Conservation (phyloP, 2,113 vertebrate genomes). For the Merops nubicus region DNA sequence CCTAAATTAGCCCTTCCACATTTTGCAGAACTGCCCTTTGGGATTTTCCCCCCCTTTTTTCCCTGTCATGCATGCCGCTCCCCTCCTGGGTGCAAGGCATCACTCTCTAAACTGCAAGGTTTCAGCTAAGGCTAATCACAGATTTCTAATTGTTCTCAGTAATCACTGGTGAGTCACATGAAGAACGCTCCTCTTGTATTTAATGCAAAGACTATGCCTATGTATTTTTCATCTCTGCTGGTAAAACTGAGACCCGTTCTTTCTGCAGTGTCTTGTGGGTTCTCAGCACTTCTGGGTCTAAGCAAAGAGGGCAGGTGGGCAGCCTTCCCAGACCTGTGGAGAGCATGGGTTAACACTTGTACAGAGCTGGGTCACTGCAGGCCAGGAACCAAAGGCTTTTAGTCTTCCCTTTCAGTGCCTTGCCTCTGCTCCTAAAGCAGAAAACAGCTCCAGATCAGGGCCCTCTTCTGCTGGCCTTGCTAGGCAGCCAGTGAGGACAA, state of each 20-base stretch:
- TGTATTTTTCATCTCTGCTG: background rate
- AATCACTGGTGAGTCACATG: conserved; percentile 36
- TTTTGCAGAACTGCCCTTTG: background rate
- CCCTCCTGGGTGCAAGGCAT: background rate
- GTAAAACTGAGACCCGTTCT: background rate
- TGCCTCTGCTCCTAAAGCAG: background rate
- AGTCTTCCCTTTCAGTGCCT: background rate
- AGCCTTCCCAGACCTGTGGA: background rate
- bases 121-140: conserved; percentile 37
- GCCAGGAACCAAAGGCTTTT: background rate
- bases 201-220: background rate
- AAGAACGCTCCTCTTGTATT: background rate
- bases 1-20: background rate
- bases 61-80: background rate
- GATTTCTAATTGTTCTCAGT: background rate
- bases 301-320: background rate
- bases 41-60: conserved; percentile 7
- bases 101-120: background rate
- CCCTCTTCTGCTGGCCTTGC: background rate
- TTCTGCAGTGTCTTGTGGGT: background rate
- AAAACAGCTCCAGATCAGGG: background rate
- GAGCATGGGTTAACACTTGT: background rate
- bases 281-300: background rate
- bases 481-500: background rate
- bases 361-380: background rate